A percentile compares a stretch with the other conserved stretches of the same genome.
phyloP scores from a whole-genome alignment of 2,888 invertebrate species.

The Epinotia nisella region DNA sequence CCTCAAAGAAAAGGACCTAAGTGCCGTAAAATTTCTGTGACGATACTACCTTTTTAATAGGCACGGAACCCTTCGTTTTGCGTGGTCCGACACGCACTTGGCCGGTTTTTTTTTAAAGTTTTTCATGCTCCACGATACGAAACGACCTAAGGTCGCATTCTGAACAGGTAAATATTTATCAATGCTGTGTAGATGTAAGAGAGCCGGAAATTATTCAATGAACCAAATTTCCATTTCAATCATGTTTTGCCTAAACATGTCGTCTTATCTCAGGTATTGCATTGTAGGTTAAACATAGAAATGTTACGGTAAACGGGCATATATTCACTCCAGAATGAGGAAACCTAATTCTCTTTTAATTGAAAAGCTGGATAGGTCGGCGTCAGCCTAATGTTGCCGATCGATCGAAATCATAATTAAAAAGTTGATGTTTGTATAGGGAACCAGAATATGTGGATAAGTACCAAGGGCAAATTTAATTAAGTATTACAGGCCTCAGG shows the following conservation, averaged over 20 bases:
- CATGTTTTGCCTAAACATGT: constrained; percentile 24
- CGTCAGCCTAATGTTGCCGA: constrained; percentile 27
- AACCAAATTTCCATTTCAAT: constrained; percentile 32
- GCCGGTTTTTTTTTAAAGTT: too few relatives aligned
- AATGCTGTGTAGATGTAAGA: constrained; percentile 14
- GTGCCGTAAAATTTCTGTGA: too few relatives aligned
- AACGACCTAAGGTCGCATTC: too few relatives aligned
- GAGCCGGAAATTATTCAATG: constrained; percentile 19
- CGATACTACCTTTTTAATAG: too few relatives aligned
- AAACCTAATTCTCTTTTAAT: background rate
- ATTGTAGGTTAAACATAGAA: background rate
- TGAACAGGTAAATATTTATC: too few relatives aligned
- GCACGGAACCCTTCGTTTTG: too few relatives aligned
- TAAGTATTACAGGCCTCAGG: constrained; percentile 42
- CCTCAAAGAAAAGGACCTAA: too few relatives aligned
- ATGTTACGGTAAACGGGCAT: background rate
- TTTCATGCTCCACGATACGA: too few relatives aligned
- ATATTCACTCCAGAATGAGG: background rate
- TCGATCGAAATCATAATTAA: constrained; percentile 52
- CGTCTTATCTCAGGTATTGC: constrained; percentile 30
- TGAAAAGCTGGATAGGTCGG: constrained; percentile 1
- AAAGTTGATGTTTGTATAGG: constrained; percentile 55
- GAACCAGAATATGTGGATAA: constrained; percentile 31
- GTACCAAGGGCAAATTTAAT: constrained; percentile 49
- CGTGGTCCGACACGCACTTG: too few relatives aligned